Evolutionary conservation across 2,113 vertebrate genomes (phyloP).

Genomic region (Cheirogaleus medius): DNA sequence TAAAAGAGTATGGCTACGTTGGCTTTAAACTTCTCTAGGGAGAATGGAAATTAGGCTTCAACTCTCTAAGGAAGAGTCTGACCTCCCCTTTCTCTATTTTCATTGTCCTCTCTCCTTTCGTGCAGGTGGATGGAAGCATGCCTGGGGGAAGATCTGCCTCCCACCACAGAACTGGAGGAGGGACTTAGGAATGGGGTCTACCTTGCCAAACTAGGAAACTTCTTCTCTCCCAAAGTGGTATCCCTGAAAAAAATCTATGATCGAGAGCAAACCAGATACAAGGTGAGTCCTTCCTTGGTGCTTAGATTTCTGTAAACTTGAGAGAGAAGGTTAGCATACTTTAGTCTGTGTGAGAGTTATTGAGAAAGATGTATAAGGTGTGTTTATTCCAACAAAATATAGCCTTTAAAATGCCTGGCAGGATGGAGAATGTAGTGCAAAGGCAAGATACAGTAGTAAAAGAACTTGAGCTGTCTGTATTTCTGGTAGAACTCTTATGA

Average conservation of each 20-base stretch:
- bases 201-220: constrained; percentile 97
- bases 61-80: not conserved
- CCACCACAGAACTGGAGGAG: constrained; percentile 98
- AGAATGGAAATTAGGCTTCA: not conserved
- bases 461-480: not conserved
- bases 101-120: not conserved
- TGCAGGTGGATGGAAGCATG: constrained; percentile 99
- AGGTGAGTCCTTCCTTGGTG: constrained; percentile 83
- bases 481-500: not conserved
- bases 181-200: constrained; percentile 97
- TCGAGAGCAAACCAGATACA: constrained; percentile 96
- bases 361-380: not conserved
- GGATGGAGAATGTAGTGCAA: not conserved
- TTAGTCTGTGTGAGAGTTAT: not conserved
- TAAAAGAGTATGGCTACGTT: not conserved
- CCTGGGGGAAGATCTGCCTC: constrained; percentile 95
- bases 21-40: not conserved
- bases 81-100: accelerated
- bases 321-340: not conserved
- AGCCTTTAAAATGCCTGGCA: not conserved
- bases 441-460: not conserved
- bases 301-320: not conserved
- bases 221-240: constrained; percentile 96
- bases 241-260: constrained; percentile 99
- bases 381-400: not conserved